Evolutionary conservation across 2,113 vertebrate genomes (phyloP).

Genomic region (Calyptommatus sinebrachiatus): DNA sequence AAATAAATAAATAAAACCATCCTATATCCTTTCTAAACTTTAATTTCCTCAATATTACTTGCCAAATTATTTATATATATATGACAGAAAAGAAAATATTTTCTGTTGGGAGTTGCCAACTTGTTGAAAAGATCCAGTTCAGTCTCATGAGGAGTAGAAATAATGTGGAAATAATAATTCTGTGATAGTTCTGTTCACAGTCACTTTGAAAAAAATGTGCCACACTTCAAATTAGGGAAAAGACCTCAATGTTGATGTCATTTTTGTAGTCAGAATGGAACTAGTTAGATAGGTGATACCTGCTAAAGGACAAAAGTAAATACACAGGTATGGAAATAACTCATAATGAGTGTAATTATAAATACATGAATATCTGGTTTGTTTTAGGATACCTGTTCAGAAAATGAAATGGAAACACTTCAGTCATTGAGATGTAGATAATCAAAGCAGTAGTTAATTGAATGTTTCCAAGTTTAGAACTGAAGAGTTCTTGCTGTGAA

Average conservation of each 20-base stretch:
- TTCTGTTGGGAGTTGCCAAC: background rate
- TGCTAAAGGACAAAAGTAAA: background rate
- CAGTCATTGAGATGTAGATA: background rate
- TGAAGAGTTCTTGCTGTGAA: background rate
- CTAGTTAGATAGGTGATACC: background rate
- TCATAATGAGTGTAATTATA: background rate
- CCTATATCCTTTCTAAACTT: background rate
- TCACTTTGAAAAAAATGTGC: background rate
- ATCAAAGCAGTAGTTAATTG: background rate
- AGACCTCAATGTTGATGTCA: background rate
- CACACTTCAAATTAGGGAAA: background rate
- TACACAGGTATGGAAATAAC: background rate
- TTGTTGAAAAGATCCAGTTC: background rate
- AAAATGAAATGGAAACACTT: background rate
- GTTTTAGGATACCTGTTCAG: background rate
- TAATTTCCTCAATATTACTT: too few species aligned
- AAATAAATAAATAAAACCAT: too few species aligned
- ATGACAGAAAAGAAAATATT: background rate
- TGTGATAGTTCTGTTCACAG: background rate
- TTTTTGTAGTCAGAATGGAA: background rate
- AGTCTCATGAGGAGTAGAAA: background rate
- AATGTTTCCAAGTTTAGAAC: background rate
- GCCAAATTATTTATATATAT: too few species aligned
- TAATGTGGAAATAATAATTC: background rate
- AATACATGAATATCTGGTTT: constrained; percentile 8